These are phyloP conservation scores for Capromys pilorides DNA, from an alignment of 2,797 vertebrate species.

Conservation along the genomic window DNA sequence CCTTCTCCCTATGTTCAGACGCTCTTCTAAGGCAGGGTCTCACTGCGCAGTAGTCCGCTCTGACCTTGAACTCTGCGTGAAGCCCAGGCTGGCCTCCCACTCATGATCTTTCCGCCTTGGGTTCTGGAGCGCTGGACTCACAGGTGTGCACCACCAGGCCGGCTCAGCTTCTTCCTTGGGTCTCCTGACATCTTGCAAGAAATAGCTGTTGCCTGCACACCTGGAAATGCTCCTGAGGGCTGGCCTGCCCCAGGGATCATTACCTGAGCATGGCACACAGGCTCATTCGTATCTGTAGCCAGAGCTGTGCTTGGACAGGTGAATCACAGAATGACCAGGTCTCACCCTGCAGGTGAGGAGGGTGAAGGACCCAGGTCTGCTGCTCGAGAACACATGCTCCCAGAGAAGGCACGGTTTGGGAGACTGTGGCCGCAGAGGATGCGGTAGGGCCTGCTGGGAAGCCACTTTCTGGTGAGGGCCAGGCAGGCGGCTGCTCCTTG, in stretches of 20 bases:
- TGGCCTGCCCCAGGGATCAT: accelerated
- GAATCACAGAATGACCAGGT: background rate
- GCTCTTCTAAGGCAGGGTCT: background rate
- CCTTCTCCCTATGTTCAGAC: background rate
- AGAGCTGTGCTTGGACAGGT: background rate
- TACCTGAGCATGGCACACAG: background rate
- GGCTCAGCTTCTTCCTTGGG: background rate
- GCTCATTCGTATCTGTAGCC: background rate
- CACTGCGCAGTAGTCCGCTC: background rate
- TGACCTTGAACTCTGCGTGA: background rate
- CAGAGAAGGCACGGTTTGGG: background rate
- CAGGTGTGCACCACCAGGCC: background rate
- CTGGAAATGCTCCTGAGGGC: background rate
- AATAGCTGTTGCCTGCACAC: slow-evolving; percentile 1
- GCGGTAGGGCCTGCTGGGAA: background rate
- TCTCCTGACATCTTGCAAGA: background rate
- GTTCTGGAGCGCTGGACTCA: background rate
- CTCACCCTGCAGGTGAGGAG: background rate
- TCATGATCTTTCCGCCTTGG: background rate
- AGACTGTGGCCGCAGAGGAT: background rate
- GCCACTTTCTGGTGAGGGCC: background rate
- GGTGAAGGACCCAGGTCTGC: background rate
- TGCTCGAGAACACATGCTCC: background rate
- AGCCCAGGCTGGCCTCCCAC: background rate
- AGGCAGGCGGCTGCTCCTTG: background rate